Conservation (phyloP, 2,888 invertebrate species). For the Arenicola marina region DNA sequence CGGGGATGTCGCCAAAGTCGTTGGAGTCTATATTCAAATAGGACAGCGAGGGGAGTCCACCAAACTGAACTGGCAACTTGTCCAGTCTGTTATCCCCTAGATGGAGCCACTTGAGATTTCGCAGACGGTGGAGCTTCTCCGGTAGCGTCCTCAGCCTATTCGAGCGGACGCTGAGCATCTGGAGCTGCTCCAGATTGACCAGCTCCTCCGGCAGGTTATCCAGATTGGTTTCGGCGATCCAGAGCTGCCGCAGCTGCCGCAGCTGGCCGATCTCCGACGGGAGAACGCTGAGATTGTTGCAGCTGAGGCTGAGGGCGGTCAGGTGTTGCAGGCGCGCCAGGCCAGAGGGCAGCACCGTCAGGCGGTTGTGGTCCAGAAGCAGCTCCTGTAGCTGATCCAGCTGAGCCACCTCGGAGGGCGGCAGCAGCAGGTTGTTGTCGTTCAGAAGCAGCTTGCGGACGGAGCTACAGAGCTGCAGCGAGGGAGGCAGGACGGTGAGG, state of each 20-base stretch:
- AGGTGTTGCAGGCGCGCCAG: constrained; percentile 41
- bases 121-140: constrained; percentile 39
- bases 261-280: constrained; percentile 49
- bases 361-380: constrained; percentile 48
- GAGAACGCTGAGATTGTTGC: constrained; percentile 48
- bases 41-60: constrained; percentile 38
- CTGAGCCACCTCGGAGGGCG: constrained; percentile 47
- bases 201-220: constrained; percentile 45
- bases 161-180: constrained; percentile 44
- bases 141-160: constrained; percentile 48
- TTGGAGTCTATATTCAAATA: constrained; percentile 52
- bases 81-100: constrained; percentile 49
- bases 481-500: constrained; percentile 47
- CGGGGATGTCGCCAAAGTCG: constrained; percentile 43
- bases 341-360: constrained; percentile 54
- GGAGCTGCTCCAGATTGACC: constrained; percentile 40
- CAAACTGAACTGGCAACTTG: constrained; percentile 41
- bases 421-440: constrained; percentile 54
- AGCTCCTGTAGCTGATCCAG: constrained; percentile 5
- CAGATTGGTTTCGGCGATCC: constrained; percentile 50
- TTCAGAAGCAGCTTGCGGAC: constrained; percentile 46
- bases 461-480: constrained; percentile 37
- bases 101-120: constrained; percentile 49
- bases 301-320: constrained; percentile 36
- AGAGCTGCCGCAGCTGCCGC: constrained; percentile 43